These are phyloP conservation scores for Microplitis manilae DNA, from an alignment of 2,888 invertebrate genomes.

Conservation along the genomic window DNA sequence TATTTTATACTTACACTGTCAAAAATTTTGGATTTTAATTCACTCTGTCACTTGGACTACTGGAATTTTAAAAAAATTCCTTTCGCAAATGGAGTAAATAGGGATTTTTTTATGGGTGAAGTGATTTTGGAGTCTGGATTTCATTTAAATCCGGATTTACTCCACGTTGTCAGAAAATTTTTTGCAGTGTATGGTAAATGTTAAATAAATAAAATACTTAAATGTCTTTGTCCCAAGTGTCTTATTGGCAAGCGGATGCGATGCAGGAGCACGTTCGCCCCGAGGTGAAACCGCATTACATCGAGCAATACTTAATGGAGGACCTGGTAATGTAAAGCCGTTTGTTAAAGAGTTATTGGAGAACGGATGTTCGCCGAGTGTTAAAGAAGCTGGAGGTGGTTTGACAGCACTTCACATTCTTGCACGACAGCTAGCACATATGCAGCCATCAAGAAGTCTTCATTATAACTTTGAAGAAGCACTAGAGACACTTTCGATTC, in stretches of 20 bases:
- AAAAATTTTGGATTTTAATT: too few species aligned
- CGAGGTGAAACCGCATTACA: constrained; percentile 69
- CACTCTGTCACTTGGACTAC: too few species aligned
- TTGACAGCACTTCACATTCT: constrained; percentile 65
- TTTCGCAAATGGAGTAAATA: too few species aligned
- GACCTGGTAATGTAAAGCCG: constrained; percentile 57
- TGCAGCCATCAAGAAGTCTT: constrained; percentile 56
- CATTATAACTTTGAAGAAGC: constrained; percentile 60
- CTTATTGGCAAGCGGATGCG: constrained; percentile 62
- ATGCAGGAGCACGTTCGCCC: constrained; percentile 65
- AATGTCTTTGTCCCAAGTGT: constrained; percentile 44
- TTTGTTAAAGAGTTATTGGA: constrained; percentile 64
- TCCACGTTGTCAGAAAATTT: too few species aligned
- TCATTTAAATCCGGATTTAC: too few species aligned
- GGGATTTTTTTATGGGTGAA: neutral
- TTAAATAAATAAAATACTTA: too few species aligned
- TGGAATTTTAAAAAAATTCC: too few species aligned
- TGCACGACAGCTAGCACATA: constrained; percentile 61
- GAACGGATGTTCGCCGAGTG: constrained; percentile 64
- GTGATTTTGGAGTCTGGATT: too few species aligned
- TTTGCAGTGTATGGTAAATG: too few species aligned
- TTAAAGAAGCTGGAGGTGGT: constrained; percentile 66
- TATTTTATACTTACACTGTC: neutral
- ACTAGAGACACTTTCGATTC: constrained; percentile 57
- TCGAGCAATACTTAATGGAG: constrained; percentile 61